Conservation (phyloP, 2,113 vertebrate genomes). For the Ammospiza caudacuta region DNA sequence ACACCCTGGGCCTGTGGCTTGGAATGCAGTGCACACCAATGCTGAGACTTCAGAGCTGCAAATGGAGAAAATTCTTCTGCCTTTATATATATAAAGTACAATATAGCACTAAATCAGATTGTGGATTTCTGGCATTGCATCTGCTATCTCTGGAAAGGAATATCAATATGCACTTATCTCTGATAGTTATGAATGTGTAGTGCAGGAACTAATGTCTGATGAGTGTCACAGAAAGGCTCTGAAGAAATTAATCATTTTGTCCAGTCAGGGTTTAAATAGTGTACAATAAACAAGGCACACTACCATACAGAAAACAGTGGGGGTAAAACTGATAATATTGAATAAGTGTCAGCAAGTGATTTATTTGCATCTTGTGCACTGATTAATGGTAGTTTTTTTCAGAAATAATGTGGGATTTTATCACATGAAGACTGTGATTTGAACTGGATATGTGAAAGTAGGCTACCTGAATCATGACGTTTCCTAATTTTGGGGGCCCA, state of each 20-base stretch:
- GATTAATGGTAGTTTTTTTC: background rate
- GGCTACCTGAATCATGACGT: background rate
- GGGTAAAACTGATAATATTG: background rate
- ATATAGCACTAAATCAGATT: background rate
- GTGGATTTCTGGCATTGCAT: background rate
- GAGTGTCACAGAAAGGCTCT: background rate
- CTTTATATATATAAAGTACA: background rate
- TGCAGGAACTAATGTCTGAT: conserved; percentile 10
- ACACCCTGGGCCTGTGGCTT: background rate
- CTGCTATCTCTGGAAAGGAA: background rate
- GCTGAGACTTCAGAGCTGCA: background rate
- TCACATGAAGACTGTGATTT: background rate
- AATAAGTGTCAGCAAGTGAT: background rate
- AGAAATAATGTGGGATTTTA: background rate
- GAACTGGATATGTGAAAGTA: background rate
- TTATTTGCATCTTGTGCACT: background rate
- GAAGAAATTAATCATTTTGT: conserved; percentile 39
- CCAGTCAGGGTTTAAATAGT: background rate
- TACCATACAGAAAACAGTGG: background rate
- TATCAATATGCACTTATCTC: conserved; percentile 36
- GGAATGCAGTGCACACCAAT: background rate
- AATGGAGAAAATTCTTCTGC: background rate
- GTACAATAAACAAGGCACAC: background rate
- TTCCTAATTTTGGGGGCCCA: background rate
- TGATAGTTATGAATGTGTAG: background rate